Conservation (phyloP, 1,140 invertebrate genomes). For the Diploscapter pachys region DNA sequence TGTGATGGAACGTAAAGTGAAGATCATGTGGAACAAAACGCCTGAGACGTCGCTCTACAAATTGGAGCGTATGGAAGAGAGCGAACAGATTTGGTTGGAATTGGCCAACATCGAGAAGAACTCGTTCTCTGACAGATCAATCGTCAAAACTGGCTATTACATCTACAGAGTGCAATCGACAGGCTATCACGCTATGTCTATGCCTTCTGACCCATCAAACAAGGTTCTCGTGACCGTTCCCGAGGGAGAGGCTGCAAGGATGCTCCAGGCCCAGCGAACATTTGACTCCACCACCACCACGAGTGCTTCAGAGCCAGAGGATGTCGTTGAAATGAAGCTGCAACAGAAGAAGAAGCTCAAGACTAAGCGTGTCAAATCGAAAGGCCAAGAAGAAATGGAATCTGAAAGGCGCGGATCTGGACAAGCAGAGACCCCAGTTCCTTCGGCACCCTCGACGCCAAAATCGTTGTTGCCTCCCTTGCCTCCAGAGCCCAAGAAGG, state of each 20-base stretch:
- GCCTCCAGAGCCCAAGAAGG: constrained; percentile 12
- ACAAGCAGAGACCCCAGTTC: no score
- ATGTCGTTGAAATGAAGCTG: no score
- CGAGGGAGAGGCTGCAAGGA: no score
- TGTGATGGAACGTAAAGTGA: constrained; percentile 30
- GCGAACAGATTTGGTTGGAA: constrained; percentile 31
- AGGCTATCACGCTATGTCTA: constrained; percentile 16
- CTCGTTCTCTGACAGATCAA: constrained; percentile 29
- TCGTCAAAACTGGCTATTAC: constrained; percentile 32
- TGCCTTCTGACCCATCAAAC: no score
- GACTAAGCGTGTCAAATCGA: not conserved
- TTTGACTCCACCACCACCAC: no score
- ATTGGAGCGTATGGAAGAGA: constrained; percentile 28
- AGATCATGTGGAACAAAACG: constrained; percentile 31
- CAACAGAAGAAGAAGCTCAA: no score
- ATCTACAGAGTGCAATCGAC: constrained; percentile 42
- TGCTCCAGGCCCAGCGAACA: no score
- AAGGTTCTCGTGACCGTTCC: no score
- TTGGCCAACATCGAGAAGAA: constrained; percentile 35
- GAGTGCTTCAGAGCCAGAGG: no score
- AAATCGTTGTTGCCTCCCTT: not conserved
- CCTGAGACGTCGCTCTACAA: constrained; percentile 28
- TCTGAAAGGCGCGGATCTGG: no score
- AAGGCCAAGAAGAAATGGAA: constrained; percentile 2
- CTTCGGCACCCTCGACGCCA: no score